These are phyloP conservation scores for Ormyrus thymus DNA, from an alignment of 2,888 invertebrate genomes.

Conservation along the genomic window DNA sequence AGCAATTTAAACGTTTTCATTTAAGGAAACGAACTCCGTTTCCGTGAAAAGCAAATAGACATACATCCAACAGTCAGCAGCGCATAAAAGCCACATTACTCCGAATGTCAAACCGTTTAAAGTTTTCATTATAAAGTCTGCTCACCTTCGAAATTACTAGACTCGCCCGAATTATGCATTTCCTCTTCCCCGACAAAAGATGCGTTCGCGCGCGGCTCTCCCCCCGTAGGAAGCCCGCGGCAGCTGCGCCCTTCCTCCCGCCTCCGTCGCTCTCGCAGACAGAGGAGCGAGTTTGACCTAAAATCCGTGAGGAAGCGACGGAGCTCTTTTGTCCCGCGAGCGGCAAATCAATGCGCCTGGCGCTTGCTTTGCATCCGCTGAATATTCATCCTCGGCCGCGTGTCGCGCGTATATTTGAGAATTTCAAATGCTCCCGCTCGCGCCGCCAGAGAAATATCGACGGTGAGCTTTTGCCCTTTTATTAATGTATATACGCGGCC, in stretches of 20 bases:
- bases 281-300: too few species aligned
- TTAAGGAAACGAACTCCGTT: too few species aligned
- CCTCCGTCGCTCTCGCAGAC: too few species aligned
- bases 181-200: constrained; percentile 14
- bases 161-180: constrained; percentile 21
- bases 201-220: neutral
- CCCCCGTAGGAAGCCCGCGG: too few species aligned
- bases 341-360: constrained; percentile 28
- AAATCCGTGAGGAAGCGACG: too few species aligned
- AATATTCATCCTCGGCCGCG: constrained; percentile 64
- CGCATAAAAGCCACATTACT: neutral
- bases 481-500: constrained; percentile 9
- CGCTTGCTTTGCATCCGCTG: constrained; percentile 66
- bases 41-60: too few species aligned
- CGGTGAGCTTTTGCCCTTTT: constrained; percentile 24
- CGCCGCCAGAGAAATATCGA: too few species aligned
- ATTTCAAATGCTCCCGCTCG: constrained; percentile 63
- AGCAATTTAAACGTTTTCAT: too few species aligned
- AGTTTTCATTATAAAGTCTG: neutral
- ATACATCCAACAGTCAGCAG: too few species aligned
- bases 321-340: constrained; percentile 34
- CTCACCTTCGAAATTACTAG: constrained; percentile 9
- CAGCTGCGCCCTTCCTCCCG: too few species aligned
- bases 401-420: constrained; percentile 61
- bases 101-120: neutral